Evolutionary conservation across 1,140 invertebrate genomes (phyloP), one percentile per base, ranked within the genome.

Genomic region (Brachionus asplanchnoidis): DNA sequence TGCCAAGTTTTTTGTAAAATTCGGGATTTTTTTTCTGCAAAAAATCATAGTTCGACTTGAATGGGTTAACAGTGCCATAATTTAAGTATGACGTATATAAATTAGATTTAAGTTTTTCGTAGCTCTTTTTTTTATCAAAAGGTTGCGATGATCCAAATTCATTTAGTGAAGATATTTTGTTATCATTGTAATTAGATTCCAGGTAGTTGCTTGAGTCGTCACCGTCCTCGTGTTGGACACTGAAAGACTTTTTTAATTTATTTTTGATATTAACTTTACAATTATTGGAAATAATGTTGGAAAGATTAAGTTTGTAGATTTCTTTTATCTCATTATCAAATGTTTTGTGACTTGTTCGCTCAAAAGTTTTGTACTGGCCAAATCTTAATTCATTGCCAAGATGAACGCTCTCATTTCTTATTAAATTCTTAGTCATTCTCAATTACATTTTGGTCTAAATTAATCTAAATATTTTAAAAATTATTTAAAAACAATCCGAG

Each of bases 1-100:
- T 46, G 6, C n/a, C 32, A 11, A 50, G 50, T 14, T 28, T 77
- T 50, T 77, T 46, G 26, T 77, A 77, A 77, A 77, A 77, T 46
- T 77, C 73, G 9, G 73, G 73, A 77, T 77, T 77, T 50, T 77
- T 46, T 77, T 77, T 77, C 7, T 77, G 73, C 11, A 77, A 11
- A 9, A 50, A 26, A 32, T 77, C 73, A 77, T 77, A 77, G 44
- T 77, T 20, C 12, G 73, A 77, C 14, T 50, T 77, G 23, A 77
- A 77, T 20, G 73, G 73, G 50, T 77, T 53, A 50, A 77, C 20
- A 26, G 73, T 50, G 32, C 73, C 73, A 28, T 77, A 77, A 11
- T 77, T 77, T 28, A 77, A n/a, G 26, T 77, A 77, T 11, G 73
- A 77, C 2, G 32, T 44, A 14, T 77, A 77, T 14, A 77, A 46